phyloP scores from a whole-genome alignment of 1,140 invertebrate genomes.

The Bombus soroeensis region DNA sequence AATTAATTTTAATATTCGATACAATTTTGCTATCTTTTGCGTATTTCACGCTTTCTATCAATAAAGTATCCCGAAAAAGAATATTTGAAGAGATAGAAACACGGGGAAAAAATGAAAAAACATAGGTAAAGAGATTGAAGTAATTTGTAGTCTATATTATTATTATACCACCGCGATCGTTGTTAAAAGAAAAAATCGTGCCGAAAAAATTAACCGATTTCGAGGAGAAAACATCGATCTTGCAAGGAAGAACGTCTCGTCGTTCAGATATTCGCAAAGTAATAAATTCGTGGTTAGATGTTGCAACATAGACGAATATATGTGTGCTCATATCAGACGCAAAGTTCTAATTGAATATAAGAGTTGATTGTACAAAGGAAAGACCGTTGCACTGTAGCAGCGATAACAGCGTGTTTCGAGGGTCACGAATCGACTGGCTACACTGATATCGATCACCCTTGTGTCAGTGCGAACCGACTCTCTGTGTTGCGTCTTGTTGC shows the following conservation, averaged over 20 bases:
- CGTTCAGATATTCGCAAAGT: neutral
- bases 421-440: slow-evolving; percentile 39
- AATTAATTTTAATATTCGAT: no score
- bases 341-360: slow-evolving; percentile 44
- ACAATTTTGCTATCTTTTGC: no score
- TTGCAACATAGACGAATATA: neutral
- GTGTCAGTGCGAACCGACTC: neutral
- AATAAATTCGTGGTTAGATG: neutral
- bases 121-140: no score
- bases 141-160: neutral
- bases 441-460: slow-evolving; percentile 40
- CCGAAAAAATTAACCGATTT: neutral
- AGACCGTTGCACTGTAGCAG: slow-evolving; percentile 30
- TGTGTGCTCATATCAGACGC: slow-evolving; percentile 16
- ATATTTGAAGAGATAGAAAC: no score
- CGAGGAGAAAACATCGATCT: neutral
- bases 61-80: no score
- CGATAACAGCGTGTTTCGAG: slow-evolving; percentile 42
- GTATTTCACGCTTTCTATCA: no score
- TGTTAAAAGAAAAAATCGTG: neutral
- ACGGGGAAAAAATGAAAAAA: no score
- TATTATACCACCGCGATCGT: neutral
- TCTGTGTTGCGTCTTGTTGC: slow-evolving; percentile 1
- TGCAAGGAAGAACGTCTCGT: neutral
- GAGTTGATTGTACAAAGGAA: slow-evolving; percentile 49